These are phyloP conservation scores for Isurus oxyrinchus DNA, from an alignment of 2,113 vertebrate genomes.

Conservation along the genomic window DNA sequence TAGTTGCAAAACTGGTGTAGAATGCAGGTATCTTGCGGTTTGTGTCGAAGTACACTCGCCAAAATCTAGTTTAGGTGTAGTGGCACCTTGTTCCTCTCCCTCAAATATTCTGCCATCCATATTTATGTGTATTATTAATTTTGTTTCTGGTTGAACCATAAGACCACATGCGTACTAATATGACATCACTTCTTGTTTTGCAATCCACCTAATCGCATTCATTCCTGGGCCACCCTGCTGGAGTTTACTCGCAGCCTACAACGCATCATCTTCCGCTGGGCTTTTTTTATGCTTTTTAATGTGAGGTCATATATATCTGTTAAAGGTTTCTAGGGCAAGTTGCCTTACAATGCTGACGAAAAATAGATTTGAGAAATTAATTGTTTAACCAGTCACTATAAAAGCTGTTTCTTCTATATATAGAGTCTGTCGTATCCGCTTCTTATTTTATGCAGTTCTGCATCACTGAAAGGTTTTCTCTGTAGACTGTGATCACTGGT, in stretches of 20 bases:
- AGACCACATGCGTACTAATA: not conserved
- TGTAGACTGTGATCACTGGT: not conserved
- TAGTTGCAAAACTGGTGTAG: not conserved
- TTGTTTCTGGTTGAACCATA: not conserved
- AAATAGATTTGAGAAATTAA: not conserved
- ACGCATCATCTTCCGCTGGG: not conserved
- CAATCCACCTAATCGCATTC: too few species aligned
- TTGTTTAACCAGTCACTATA: conserved; percentile 17
- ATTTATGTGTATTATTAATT: not conserved
- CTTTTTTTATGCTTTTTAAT: not conserved
- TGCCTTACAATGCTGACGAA: not conserved
- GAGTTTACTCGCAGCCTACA: not conserved
- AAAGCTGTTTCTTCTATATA: too few species aligned
- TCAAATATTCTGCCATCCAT: not conserved
- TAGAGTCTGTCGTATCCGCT: not conserved
- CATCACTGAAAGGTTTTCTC: not conserved
- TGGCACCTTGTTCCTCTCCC: not conserved
- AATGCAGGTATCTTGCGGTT: not conserved
- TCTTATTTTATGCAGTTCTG: too few species aligned
- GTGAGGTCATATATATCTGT: not conserved
- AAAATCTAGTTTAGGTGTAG: not conserved
- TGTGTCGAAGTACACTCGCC: not conserved
- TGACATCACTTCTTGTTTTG: not conserved
- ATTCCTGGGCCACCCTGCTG: not conserved
- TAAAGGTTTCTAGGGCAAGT: not conserved